Percentiles rank a stretch among this genome's conserved stretches.
phyloP scores from a whole-genome alignment of 2,888 invertebrate genomes.

The Lucinisca nassula region DNA sequence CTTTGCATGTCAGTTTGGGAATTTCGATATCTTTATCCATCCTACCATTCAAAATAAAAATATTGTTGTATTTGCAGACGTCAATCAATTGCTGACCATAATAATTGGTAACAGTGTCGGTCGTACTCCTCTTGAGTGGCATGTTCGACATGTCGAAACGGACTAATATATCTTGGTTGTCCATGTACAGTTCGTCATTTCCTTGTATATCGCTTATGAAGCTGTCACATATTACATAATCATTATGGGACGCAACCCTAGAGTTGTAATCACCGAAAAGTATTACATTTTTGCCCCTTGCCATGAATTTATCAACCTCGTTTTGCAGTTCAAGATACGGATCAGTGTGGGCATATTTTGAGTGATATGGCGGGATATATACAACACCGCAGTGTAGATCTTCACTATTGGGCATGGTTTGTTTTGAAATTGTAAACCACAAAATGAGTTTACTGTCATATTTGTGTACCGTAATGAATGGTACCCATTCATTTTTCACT shows the following conservation, averaged over 20 bases:
- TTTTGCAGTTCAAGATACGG: constrained; percentile 21
- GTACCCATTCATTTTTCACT: neutral
- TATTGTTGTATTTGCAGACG: too few species aligned
- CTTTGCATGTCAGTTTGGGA: too few species aligned
- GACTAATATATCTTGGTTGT: neutral
- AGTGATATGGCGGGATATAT: constrained; percentile 3
- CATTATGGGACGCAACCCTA: neutral
- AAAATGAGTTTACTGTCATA: neutral
- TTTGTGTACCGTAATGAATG: neutral
- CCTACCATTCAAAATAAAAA: too few species aligned
- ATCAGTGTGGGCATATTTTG: neutral
- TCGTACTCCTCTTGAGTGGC: neutral
- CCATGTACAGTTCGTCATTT: neutral
- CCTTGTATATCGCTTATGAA: neutral
- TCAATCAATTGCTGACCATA: neutral
- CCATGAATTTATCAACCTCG: neutral
- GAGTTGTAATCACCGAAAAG: constrained; percentile 25
- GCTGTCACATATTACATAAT: neutral
- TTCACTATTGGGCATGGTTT: too few species aligned
- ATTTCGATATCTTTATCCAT: too few species aligned
- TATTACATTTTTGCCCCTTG: neutral
- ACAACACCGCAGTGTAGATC: neutral
- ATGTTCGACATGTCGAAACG: neutral
- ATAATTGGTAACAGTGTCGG: neutral
- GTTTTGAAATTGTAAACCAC: neutral